A percentile compares a stretch with the other conserved stretches of the same genome.
Evolutionary conservation across 2,113 vertebrate genomes (phyloP).

Genomic region (Beaufortia kweichowensis): DNA sequence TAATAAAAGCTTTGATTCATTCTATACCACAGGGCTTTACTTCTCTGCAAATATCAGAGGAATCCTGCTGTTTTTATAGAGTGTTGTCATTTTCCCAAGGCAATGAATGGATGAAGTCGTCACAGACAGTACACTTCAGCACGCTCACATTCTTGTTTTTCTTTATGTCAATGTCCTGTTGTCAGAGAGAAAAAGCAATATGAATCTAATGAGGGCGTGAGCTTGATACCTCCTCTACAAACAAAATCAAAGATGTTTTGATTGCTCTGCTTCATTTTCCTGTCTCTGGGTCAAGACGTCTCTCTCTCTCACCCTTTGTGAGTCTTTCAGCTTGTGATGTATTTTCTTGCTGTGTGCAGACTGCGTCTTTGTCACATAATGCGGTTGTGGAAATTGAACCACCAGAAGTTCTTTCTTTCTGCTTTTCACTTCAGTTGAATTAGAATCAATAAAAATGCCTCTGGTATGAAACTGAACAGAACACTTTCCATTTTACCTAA

Average conservation of each 20-base stretch:
- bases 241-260: constrained; percentile 57
- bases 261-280: constrained; percentile 34
- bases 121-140: background rate
- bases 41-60: constrained; percentile 8
- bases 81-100: constrained; percentile 15
- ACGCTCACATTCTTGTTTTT: background rate
- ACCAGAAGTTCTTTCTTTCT: constrained; percentile 5
- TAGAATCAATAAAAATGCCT: constrained; percentile 47
- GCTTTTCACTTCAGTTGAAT: constrained; percentile 41
- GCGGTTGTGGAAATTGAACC: constrained; percentile 17
- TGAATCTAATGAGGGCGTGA: constrained; percentile 45
- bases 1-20: constrained; percentile 38
- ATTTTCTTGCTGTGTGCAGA: background rate
- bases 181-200: constrained; percentile 45
- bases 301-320: constrained; percentile 8
- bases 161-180: constrained; percentile 11
- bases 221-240: constrained; percentile 48
- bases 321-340: background rate
- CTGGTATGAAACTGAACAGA: constrained; percentile 21
- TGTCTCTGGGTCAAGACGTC: constrained; percentile 19
- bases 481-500: constrained; percentile 3
- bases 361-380: constrained; percentile 15
- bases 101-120: background rate
- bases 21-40: constrained; percentile 7
- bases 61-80: constrained; percentile 31